Evolutionary conservation across 1,140 invertebrate species (phyloP), one percentile per base, ranked within the genome.

Genomic region (Ceratoteleas bidentatus): DNA sequence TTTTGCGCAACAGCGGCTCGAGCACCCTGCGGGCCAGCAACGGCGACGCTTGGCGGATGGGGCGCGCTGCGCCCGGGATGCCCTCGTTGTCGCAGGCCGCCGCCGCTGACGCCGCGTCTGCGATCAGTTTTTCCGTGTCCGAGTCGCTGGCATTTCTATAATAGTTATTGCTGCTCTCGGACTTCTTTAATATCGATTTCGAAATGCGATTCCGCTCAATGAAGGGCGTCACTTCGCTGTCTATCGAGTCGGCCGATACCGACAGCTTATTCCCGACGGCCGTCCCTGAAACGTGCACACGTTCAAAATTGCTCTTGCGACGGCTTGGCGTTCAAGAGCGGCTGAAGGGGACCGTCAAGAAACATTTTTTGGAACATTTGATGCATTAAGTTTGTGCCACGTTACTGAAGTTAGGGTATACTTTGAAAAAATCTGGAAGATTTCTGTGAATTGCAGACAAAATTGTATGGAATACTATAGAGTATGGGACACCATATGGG

Each of bases 111-210:
- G 92, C 89, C 76, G 92, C 93, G 85, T 95, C 95, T 8, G 94
- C 92, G 73, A 96, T 94, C 36, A 96, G 92, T 80, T 96, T 94
- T 89, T 96, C 95, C 65, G 94, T 96, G 89, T 96, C 96, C 24
- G 95, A 95, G 88, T 90, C 95, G 93, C 88, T 81, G 89, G 88
- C 88, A 66, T 84, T 89, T 81, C 80, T 87, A 74, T 91, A 91
- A 68, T 91, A 88, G 70, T 88, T 88, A 58, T 90, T 91, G 83
- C 90, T 91, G 79, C 90, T 92, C 84, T 96, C 95, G 43, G 95
- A 94, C 88, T 95, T 95, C 92, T 96, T 96, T 82, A 96, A 89
- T 86, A 96, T 96, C 69, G 95, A 96, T 89, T 96, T 96, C 53
- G 94, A 95, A 84, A 93, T 91, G 36, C 94, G 91, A 76, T 93